Percentiles rank a stretch among this genome's conserved stretches.
phyloP scores from a whole-genome alignment of 2,888 invertebrate genomes.

The Camponotus fellah region DNA sequence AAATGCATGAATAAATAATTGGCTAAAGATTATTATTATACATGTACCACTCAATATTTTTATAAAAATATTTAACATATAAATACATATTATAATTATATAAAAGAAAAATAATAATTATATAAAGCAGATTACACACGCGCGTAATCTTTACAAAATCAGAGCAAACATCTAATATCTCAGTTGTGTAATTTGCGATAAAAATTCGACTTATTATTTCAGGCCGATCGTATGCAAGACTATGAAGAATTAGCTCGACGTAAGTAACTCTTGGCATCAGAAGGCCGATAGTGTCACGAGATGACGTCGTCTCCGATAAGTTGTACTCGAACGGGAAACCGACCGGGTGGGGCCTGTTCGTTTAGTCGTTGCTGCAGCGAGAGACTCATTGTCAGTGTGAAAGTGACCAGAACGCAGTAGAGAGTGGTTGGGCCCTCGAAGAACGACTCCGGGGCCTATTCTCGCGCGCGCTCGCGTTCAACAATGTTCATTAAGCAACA shows the following conservation, averaged over 20 bases:
- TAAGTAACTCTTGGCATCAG: background rate
- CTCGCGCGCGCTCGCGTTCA: background rate
- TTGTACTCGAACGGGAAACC: slow-evolving; percentile 47
- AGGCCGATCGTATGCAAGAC: background rate
- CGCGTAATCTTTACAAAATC: background rate
- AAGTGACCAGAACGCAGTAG: slow-evolving; percentile 45
- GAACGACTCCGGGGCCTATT: background rate
- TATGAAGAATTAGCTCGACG: background rate
- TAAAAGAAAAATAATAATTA: too few species aligned
- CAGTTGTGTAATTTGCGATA: background rate
- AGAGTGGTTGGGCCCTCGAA: background rate
- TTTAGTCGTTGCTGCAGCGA: slow-evolving; percentile 48
- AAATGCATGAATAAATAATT: too few species aligned
- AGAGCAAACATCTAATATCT: background rate
- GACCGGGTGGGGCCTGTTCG: slow-evolving; percentile 65
- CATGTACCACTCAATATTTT: too few species aligned
- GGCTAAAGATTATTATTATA: too few species aligned
- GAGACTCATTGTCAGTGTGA: slow-evolving; percentile 61
- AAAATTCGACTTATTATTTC: background rate
- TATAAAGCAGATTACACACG: too few species aligned
- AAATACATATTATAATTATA: too few species aligned
- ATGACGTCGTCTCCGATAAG: slow-evolving; percentile 70
- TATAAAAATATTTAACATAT: too few species aligned
- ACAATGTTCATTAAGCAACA: background rate
- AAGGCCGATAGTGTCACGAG: slow-evolving; percentile 46